Percentiles rank a stretch among this genome's conserved stretches.
Conservation (phyloP, 92 coral and sea anemone genomes). For the Siderastrea radians region DNA sequence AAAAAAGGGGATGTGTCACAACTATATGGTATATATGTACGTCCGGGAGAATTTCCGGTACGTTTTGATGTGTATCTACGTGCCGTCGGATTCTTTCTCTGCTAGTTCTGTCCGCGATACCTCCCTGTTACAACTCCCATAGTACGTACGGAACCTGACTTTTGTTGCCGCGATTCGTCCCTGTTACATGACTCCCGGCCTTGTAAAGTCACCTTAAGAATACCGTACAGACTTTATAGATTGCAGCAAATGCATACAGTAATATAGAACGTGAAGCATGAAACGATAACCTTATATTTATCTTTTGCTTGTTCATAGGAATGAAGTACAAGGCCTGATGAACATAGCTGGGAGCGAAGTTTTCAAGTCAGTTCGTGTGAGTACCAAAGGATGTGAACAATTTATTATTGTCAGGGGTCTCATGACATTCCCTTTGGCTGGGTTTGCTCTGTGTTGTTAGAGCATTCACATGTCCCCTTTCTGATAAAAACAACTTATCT, state of each 20-base stretch:
- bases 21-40: too few relatives aligned
- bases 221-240: background rate
- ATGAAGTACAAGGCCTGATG: slow-evolving; percentile 33
- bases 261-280: background rate
- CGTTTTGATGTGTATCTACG: too few relatives aligned
- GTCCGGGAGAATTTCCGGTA: too few relatives aligned
- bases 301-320: slow-evolving; percentile 8
- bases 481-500: too few relatives aligned
- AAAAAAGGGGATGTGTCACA: too few relatives aligned
- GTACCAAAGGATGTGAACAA: background rate
- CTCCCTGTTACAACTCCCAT: too few relatives aligned
- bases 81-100: too few relatives aligned
- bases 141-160: too few relatives aligned
- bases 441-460: background rate
- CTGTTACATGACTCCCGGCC: too few relatives aligned
- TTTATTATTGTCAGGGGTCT: background rate
- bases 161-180: too few relatives aligned
- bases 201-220: background rate
- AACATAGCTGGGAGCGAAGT: slow-evolving; percentile 17
- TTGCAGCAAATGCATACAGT: background rate
- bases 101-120: too few relatives aligned
- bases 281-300: background rate
- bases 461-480: too few relatives aligned
- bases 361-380: slow-evolving; percentile 41
- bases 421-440: background rate